Base-by-base conservation (phyloP, 2,888 invertebrate genomes). In the Macaria liturata region DNA sequence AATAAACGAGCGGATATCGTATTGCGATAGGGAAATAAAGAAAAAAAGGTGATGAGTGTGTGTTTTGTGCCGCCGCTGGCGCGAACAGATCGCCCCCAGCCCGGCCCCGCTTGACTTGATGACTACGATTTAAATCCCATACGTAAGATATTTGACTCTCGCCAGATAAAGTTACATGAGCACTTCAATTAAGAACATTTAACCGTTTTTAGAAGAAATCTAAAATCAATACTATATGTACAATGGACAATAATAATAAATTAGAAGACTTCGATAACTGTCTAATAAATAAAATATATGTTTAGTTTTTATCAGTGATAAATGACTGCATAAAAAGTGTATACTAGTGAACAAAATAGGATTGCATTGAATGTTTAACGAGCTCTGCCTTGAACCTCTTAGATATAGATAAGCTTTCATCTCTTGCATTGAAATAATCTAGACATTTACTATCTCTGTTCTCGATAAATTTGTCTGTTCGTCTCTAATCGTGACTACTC, bases 21-120 rank as follows among this genome's bases (percentile, higher is more conserved):
- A 84, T 91, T 91, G 84, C 91, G 83, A 74, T 78, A 71, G 71
- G 74, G 59, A 52, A 46, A 56, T 59, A 54, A 59, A 51, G 47
- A 56, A 85, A 88, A 88, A 89, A 90, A 88, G 88, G 90, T 88
- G 89, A 90, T 87, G 88, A 88, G 88, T 88, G 83, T 76, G 72
- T 71, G 71, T 71, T 75, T 80, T 79, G 77, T 78, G 70, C 69
- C 69, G 75, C 70, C 77, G 83, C 78, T 83, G 84, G 85, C 84
- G 79, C 83, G 75, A 85, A 89, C 83, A 75, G 81, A 90, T 89
- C 80, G 77, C 71, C 70, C 9, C 44, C 32, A 47, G 43, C 42
- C 68, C 63, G 67, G 66, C 66, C 61, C 82, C 81, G 80, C 69
- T 78, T 42, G 42, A 37, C 34, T 72, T 71, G 75, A 80, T 82